Base-by-base conservation (phyloP, 2,888 invertebrate species). In the Melipona bicolor region DNA sequence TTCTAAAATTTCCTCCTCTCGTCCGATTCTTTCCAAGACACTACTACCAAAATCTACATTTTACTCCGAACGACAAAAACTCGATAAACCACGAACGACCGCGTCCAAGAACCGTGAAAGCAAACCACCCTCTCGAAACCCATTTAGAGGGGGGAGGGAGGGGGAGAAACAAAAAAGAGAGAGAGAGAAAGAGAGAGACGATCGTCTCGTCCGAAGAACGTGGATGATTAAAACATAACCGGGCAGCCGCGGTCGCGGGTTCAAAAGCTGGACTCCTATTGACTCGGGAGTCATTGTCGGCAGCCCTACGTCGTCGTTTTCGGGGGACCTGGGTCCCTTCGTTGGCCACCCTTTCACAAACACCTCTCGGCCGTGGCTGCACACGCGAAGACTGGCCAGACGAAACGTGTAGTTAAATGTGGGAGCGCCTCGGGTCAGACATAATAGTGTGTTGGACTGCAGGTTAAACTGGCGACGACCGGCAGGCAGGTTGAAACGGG, bases 361-460 rank as follows among this genome's bases (percentile, higher is more conserved):
- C 54, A 17, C 74, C 64, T 64, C 21, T 11, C 43, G 43, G 43
- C 43, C 4, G 64, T 64, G 64, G 13, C 64, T 64, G 0, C 49
- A 69, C 65, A 59, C 59, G 59, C n/a, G 43, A 71, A 24, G 19
- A 61, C 73, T 72, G 70, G 83, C 85, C 80, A 54, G 68, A 70
- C 80, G 83, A 84, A 84, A 84, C 87, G 84, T 87, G 88, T 90
- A 91, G 92, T 92, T 92, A 91, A 92, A 93, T 91, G 93, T 92
- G 88, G 92, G 90, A 93, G 92, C 92, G 92, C 91, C 92, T 90
- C 89, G 86, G 92, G 92, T 92, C 93, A 90, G 92, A 90, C 92
- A 90, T 92, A 92, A 93, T 91, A 91, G 92, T 91, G 92, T 91
- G 92, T 90, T 91, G 89, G 91, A 89, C 91, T 91, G 90, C 91